phyloP scores from a whole-genome alignment of 2,797 vertebrate genomes.

The Acrossocheilus fasciatus region DNA sequence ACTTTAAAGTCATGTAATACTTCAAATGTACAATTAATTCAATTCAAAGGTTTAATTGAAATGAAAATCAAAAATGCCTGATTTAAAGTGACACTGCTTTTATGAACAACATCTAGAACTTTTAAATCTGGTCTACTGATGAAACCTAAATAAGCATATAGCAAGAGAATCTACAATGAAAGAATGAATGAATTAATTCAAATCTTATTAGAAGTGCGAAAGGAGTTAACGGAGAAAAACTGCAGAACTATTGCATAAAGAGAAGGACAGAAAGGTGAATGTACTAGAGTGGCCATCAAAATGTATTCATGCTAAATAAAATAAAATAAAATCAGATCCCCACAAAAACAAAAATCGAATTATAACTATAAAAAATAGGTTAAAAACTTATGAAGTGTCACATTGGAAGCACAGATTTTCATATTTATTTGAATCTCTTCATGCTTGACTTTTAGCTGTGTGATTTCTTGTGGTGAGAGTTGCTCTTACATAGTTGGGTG shows the following conservation, averaged over 20 bases:
- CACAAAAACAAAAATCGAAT: neutral
- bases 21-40: no score
- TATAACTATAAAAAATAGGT: neutral
- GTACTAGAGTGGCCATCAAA: neutral
- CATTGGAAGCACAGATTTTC: neutral
- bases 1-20: neutral
- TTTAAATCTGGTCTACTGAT: neutral
- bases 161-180: neutral
- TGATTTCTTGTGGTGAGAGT: neutral
- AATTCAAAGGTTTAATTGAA: neutral
- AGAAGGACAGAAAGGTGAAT: neutral
- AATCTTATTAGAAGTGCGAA: neutral
- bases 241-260: neutral
- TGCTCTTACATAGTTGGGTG: conserved; percentile 56
- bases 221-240: neutral
- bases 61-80: neutral
- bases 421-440: neutral
- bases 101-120: neutral
- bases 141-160: neutral
- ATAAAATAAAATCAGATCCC: neutral
- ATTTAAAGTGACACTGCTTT: neutral
- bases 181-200: neutral
- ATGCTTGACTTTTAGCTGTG: neutral
- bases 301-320: neutral
- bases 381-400: neutral